Base-by-base conservation (phyloP, 2,797 vertebrate genomes). In the Aeoliscus strigatus region DNA sequence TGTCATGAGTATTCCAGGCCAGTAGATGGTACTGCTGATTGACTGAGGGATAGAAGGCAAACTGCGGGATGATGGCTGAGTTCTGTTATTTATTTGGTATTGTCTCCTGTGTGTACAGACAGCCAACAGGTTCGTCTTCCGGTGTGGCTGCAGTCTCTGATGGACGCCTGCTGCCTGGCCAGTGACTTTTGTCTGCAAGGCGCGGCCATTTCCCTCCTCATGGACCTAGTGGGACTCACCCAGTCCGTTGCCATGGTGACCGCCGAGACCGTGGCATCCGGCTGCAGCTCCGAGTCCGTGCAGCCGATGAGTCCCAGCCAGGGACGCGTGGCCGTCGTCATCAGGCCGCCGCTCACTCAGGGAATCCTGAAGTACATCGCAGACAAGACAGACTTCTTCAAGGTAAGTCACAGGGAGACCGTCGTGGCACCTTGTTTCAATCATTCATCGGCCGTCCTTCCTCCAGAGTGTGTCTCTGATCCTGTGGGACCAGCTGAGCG, bases 371-470 rank as follows among this genome's bases (percentile, higher is more conserved):
- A 91, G 74, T 90, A 92, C 25, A 95, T 97, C 29, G 93, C 92
- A 31, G 92, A 97, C 70, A 96, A 93, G 81, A 99, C 95, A 0
- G 87, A 91, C 51, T 96, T 98, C 86, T 97, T 98, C 73, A 97
- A 95, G 94, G 96, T 98, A 86, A n/a, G n/a, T n/a, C n/a, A n/a
- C n/a, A n/a, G n/a, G n/a, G 50, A 43, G n/a, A 29, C 27, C 4
- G 50, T 2, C 18, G 0, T 10, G 31, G 27, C 21, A 15, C n/a
- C 8, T 9, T n/a, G n/a, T n/a, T n/a, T n/a, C n/a, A n/a, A n/a
- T n/a, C n/a, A n/a, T n/a, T 15, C 18, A 39, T 39, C 3, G 53
- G 7, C 2, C 9, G 3, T 24, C 7, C 16, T 45, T 34, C 15
- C 7, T 14, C 27, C 46, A 99, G 96, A 90, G 84, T 44, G 90